A percentile compares a stretch with the other conserved stretches of the same genome.
Conservation (phyloP, 2,113 vertebrate species). For the Ursus arctos region DNA sequence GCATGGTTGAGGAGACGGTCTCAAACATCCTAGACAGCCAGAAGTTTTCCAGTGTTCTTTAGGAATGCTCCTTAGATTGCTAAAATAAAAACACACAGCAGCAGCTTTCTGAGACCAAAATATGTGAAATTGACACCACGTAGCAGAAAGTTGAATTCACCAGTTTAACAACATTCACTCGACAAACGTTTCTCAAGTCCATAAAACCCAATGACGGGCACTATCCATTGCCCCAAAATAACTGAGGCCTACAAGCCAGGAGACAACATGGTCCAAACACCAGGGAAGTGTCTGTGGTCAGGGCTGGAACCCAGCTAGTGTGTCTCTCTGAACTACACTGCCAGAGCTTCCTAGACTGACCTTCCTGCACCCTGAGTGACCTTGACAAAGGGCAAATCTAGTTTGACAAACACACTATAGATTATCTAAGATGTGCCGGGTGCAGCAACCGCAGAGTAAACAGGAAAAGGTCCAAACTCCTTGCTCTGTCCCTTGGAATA, state of each 20-base stretch:
- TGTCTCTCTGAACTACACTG: not conserved
- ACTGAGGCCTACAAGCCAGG: not conserved
- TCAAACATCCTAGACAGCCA: not conserved
- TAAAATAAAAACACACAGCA: not conserved
- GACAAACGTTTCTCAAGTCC: not conserved
- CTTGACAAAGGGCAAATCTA: not conserved
- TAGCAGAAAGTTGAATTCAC: not conserved
- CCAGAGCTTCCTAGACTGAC: not conserved
- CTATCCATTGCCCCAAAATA: too few species aligned
- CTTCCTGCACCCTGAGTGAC: not conserved
- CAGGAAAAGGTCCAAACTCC: not conserved
- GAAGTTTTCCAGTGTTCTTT: not conserved
- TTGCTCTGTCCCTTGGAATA: not conserved
- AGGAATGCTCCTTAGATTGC: not conserved
- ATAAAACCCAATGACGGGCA: not conserved
- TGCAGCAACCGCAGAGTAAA: not conserved
- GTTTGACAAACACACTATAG: not conserved
- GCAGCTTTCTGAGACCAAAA: not conserved
- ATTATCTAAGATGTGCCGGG: not conserved
- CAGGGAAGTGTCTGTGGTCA: not conserved
- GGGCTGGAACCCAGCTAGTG: not conserved
- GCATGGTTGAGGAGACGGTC: rapidly evolving
- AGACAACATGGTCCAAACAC: not conserved
- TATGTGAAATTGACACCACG: not conserved
- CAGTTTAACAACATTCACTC: not conserved